These are phyloP conservation scores for Meloidogyne floridensis DNA, from an alignment of 1,140 invertebrate genomes.

Conservation along the genomic window DNA sequence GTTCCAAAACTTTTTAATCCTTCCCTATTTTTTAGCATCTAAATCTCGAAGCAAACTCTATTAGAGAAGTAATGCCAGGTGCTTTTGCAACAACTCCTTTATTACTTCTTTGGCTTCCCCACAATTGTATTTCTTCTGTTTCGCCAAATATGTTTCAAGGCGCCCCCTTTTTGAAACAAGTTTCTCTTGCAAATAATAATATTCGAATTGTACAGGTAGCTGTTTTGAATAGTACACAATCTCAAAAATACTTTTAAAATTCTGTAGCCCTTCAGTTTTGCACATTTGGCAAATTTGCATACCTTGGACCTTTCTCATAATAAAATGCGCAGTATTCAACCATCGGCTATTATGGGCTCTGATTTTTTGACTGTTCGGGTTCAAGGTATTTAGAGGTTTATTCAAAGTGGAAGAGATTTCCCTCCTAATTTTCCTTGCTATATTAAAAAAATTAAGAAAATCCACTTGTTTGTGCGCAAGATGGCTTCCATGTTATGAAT, in stretches of 20 bases:
- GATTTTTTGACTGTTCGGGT: constrained; percentile 62
- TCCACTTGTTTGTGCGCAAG: constrained; percentile 62
- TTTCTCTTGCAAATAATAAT: constrained; percentile 64
- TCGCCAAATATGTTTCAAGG: constrained; percentile 62
- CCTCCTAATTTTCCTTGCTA: no score
- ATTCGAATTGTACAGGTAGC: constrained; percentile 56
- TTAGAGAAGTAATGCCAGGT: constrained; percentile 60
- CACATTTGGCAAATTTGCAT: constrained; percentile 63
- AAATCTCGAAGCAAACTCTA: constrained; percentile 61
- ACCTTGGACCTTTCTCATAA: constrained; percentile 62
- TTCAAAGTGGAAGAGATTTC: not conserved
- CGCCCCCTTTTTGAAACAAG: constrained; percentile 61
- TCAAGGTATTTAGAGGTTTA: constrained; percentile 53
- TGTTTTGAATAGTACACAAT: no score
- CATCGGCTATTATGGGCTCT: constrained; percentile 53
- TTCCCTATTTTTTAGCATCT: constrained; percentile 45
- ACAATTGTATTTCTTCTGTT: constrained; percentile 59
- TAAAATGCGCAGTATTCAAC: constrained; percentile 57
- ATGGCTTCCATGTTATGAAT: constrained; percentile 65
- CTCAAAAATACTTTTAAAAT: not conserved
- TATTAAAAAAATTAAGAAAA: no score
- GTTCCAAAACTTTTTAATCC: no score
- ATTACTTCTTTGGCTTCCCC: constrained; percentile 61
- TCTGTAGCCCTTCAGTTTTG: constrained; percentile 61
- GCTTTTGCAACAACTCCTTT: constrained; percentile 62